Evolutionary conservation across 2,888 invertebrate species (phyloP), one percentile per base, ranked within the genome.

Genomic region (Acanthosepion esculentum): DNA sequence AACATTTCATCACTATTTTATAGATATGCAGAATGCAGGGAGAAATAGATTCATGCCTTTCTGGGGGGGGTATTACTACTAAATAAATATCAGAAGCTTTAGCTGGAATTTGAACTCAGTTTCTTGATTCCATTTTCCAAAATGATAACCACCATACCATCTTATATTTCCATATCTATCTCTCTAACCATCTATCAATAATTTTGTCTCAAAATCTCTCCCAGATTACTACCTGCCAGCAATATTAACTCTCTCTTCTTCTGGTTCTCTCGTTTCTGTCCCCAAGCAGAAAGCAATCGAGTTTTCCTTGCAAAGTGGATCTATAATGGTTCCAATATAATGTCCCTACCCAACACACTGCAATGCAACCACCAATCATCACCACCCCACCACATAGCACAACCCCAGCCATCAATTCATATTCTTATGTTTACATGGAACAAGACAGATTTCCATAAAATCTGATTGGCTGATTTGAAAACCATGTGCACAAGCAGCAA

Each of bases 401-500:
- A 78, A 78, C n/a, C n/a, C 78, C n/a, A 1, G n/a, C 78, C 33
- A 78, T 78, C 78, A 78, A 78, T 78, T 78, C 78, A 78, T 78
- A 78, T 78, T 78, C 78, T 78, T 78, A 33, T 78, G 78, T 78
- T 78, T 78, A 78, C 78, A 78, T 78, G n/a, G 78, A 78, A 78
- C n/a, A 78, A n/a, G 78, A 78, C 78, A 78, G 78, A 33, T 78
- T 78, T 78, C 78, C 78, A 78, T 78, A 78, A 78, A 78, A 78
- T 78, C 78, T 33, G 78, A 78, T 78, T 78, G 78, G 78, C 78
- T 78, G 78, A 78, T 78, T 78, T 78, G 78, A 78, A 78, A 78
- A 78, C n/a, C 78, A 33, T 78, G 78, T 78, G 78, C 78, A n/a
- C 78, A 78, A 78, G 78, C 20, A 78, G 78, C 78, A 15, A 18